A percentile compares a stretch with the other conserved stretches of the same genome.
phyloP scores from a whole-genome alignment of 2,888 invertebrate species.

The Peribatodes rhomboidaria region DNA sequence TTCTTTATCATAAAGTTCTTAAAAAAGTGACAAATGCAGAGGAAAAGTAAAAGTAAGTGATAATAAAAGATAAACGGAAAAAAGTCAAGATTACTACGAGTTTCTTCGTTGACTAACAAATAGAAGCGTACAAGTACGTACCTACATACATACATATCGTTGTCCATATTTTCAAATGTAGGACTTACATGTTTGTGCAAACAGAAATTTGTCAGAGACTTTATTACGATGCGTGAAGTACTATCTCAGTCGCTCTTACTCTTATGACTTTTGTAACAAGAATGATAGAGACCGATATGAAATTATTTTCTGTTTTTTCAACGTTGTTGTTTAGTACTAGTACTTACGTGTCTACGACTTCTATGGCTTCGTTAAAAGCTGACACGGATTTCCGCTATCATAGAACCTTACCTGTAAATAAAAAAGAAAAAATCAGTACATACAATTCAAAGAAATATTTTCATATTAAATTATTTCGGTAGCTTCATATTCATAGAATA shows the following conservation, averaged over 20 bases:
- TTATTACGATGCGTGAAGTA: too few relatives aligned
- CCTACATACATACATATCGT: too few relatives aligned
- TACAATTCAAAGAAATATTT: neutral
- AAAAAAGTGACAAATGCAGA: conserved; percentile 11
- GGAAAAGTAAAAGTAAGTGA: conserved; percentile 43
- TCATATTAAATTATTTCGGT: too few relatives aligned
- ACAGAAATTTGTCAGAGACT: neutral
- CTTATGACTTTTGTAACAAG: neutral
- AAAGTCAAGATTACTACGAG: conserved; percentile 47
- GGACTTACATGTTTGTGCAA: conserved; percentile 15
- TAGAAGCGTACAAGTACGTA: conserved; percentile 51
- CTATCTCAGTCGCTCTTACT: too few relatives aligned
- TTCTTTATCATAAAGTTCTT: conserved; percentile 16
- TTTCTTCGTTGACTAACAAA: conserved; percentile 53
- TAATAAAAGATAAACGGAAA: conserved; percentile 52
- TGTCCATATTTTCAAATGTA: neutral
- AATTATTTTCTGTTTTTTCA: neutral
- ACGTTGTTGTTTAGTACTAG: neutral
- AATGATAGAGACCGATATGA: too few relatives aligned
- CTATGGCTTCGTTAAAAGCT: too few relatives aligned
- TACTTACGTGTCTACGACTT: neutral
- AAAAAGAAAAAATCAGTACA: conserved; percentile 16
- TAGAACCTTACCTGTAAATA: conserved; percentile 40
- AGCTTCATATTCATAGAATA: too few relatives aligned
- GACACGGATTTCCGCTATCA: neutral